Evolutionary conservation across 2,113 vertebrate species (phyloP), one percentile per base, ranked within the genome.

Genomic region (Etheostoma spectabile): DNA sequence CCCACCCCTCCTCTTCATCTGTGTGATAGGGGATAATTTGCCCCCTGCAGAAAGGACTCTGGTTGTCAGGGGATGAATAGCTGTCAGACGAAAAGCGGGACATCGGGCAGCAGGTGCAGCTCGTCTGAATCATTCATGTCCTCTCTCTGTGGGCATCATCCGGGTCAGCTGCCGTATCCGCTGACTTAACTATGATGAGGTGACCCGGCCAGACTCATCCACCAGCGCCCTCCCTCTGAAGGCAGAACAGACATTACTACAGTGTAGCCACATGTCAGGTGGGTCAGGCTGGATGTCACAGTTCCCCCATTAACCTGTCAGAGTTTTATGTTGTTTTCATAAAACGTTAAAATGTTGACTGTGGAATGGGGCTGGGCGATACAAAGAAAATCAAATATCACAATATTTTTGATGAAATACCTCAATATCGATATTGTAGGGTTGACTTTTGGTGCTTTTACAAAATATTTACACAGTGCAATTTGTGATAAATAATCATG

Each of bases 81-180:
- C 73, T 59, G 65, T 86, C 86, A 66, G 89, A 75, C 88, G 90
- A 89, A 86, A 73, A 77, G 86, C 72, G 55, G 88, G 82, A 85
- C 90, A 74, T 42, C 13, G 42, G 65, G 74, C 79, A 68, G 61
- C 85, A 80, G 86, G 66, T 67, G 67, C 22, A 66, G 55, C 45
- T 27, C 74, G 0, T 55, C 78, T 92, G 90, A 93, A 93, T 93
- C 85, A 91, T 93, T 91, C 86, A 93, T 92, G 87, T 82, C 52
- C 83, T 77, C 60, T 14, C 83, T 77, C 63, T 14, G 79, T 69
- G 79, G 82, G 68, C 77, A 64, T 19, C 18, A n/a, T 5, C 24
- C 30, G 42, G 84, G 83, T 88, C 86, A 73, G 21, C 70, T 18
- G 70, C 46, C 19, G 53, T 75, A 70, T 64, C 86, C 73, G 18